Percentiles rank a stretch among this genome's conserved stretches.
phyloP scores from a whole-genome alignment of 2,888 invertebrate genomes.

The Trichogramma evanescens region DNA sequence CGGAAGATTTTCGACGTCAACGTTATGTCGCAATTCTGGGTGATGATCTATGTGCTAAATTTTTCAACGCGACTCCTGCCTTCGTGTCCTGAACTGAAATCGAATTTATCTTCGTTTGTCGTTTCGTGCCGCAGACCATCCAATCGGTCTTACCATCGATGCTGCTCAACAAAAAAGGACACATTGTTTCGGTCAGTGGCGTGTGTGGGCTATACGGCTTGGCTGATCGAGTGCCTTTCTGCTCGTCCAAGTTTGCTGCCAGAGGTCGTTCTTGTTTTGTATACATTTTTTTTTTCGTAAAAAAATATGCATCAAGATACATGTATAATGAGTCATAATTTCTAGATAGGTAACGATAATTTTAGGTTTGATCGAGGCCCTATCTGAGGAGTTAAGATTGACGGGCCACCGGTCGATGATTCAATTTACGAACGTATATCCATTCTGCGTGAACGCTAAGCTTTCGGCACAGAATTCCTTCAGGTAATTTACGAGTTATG shows the following conservation, averaged over 20 bases:
- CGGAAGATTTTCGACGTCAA: slow-evolving; percentile 45
- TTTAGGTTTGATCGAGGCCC: slow-evolving; percentile 38
- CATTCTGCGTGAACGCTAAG: slow-evolving; percentile 45
- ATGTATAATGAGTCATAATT: background rate
- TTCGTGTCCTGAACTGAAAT: too few relatives aligned
- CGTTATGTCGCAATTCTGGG: slow-evolving; percentile 49
- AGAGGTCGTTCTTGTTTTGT: slow-evolving; percentile 34
- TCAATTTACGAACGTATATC: slow-evolving; percentile 53
- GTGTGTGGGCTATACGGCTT: slow-evolving; percentile 46
- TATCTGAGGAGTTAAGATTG: slow-evolving; percentile 34
- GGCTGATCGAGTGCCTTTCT: slow-evolving; percentile 45
- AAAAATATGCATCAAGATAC: slow-evolving; percentile 16
- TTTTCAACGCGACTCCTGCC: background rate
- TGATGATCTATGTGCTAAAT: slow-evolving; percentile 19
- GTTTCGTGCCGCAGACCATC: slow-evolving; percentile 35
- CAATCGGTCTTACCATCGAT: slow-evolving; percentile 46
- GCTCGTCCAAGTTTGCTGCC: slow-evolving; percentile 49
- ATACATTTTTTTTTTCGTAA: background rate
- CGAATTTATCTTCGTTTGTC: background rate
- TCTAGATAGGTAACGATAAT: background rate
- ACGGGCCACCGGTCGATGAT: slow-evolving; percentile 31
- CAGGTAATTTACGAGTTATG: slow-evolving; percentile 34
- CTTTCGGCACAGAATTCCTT: too few relatives aligned
- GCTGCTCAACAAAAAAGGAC: slow-evolving; percentile 42
- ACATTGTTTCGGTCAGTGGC: slow-evolving; percentile 46